These are phyloP conservation scores for Elanus axillaris DNA, from an alignment of 2,113 vertebrate species.

Conservation along the genomic window DNA sequence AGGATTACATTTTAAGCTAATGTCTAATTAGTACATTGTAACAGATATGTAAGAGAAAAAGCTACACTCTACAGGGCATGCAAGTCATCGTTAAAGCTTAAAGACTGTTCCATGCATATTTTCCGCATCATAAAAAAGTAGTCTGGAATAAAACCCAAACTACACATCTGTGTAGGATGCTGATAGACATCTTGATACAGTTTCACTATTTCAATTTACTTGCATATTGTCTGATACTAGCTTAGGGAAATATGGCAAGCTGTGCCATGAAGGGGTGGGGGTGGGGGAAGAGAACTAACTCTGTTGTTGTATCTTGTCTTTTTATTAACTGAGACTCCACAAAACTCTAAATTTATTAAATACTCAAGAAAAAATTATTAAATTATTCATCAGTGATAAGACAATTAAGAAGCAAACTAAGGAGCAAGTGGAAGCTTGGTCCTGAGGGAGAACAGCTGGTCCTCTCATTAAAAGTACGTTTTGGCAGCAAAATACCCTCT, in stretches of 20 bases:
- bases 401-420: slow-evolving; percentile 71
- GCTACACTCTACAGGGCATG: not conserved
- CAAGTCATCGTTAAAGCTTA: not conserved
- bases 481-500: slow-evolving; percentile 27
- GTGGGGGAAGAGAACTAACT: not conserved
- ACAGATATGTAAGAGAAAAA: slow-evolving; percentile 3
- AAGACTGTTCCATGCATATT: slow-evolving; percentile 11
- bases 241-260: slow-evolving; percentile 13
- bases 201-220: slow-evolving; percentile 52
- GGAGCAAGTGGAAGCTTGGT: slow-evolving; percentile 38
- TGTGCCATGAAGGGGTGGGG: not conserved
- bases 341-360: slow-evolving; percentile 34
- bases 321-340: slow-evolving; percentile 29
- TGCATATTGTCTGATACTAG: slow-evolving; percentile 35
- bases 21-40: not conserved
- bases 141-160: slow-evolving; percentile 31
- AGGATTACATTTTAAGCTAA: not conserved
- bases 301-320: not conserved
- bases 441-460: slow-evolving; percentile 63
- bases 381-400: slow-evolving; percentile 70
- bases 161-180: slow-evolving; percentile 43
- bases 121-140: not conserved
- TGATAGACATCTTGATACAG: not conserved
- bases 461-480: slow-evolving; percentile 45
- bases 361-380: slow-evolving; percentile 33